Evolutionary conservation across 2,888 invertebrate genomes (phyloP).

Genomic region (Galeopsomyia nigrocyanea): DNA sequence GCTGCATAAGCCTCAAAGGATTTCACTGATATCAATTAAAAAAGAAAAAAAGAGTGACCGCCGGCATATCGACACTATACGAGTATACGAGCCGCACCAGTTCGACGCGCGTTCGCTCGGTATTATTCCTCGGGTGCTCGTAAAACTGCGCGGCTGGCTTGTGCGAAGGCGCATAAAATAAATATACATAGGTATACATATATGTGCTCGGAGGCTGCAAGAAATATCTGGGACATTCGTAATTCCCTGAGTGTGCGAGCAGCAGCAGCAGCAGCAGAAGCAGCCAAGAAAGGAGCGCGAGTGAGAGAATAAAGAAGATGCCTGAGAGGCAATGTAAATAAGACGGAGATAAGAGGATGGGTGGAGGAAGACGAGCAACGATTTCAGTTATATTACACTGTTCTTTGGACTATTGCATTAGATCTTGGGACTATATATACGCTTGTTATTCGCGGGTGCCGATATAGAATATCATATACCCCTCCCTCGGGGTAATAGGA

Average conservation of each 20-base stretch:
- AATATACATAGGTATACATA: constrained; percentile 2
- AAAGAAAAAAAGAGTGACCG: no score
- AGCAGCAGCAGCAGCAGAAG: no score
- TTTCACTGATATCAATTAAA: no score
- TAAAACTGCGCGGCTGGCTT: background rate
- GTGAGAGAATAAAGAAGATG: background rate
- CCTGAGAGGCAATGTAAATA: constrained; percentile 28
- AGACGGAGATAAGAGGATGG: background rate
- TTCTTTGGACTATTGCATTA: constrained; percentile 11
- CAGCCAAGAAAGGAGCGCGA: constrained; percentile 2
- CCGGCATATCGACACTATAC: no score
- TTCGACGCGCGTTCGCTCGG: background rate
- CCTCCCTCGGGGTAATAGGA: constrained; percentile 1
- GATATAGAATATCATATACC: background rate
- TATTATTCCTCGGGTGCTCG: background rate
- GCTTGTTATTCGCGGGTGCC: constrained; percentile 21
- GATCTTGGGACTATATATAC: constrained; percentile 4
- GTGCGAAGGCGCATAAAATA: background rate
- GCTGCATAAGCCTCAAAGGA: no score
- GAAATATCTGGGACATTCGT: constrained; percentile 38
- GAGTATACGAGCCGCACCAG: no score
- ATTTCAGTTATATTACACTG: constrained; percentile 18
- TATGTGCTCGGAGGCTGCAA: constrained; percentile 1
- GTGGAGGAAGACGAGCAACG: background rate
- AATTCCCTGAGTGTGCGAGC: constrained; percentile 21